phyloP scores from a whole-genome alignment of 2,113 vertebrate species.

The Larimichthys polyactis region DNA sequence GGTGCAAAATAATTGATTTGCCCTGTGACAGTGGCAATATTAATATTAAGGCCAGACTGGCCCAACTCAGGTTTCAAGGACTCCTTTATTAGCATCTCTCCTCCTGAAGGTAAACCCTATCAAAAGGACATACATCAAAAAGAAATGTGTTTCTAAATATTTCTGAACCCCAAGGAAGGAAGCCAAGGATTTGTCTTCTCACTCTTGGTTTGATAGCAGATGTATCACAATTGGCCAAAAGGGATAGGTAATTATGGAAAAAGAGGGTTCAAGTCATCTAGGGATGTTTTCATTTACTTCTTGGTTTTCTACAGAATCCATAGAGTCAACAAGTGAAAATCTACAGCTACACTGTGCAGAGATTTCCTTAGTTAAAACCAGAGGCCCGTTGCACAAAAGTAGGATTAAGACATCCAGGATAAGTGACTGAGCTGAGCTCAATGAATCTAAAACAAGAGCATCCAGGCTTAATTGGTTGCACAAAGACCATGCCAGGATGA shows the following conservation, averaged over 20 bases:
- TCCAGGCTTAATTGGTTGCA: too few relatives aligned
- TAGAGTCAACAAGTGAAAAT: conserved; percentile 56
- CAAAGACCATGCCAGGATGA: too few relatives aligned
- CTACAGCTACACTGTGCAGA: conserved; percentile 49
- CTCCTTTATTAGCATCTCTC: conserved; percentile 66
- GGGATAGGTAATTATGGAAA: conserved; percentile 42
- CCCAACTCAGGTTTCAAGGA: conserved; percentile 71
- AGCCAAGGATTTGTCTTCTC: conserved; percentile 53
- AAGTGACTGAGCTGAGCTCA: too few relatives aligned
- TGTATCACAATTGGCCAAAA: conserved; percentile 8
- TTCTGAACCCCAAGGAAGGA: conserved; percentile 47
- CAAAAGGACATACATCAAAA: conserved; percentile 52
- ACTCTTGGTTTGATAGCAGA: conserved; percentile 25
- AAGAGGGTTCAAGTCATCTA: conserved; percentile 12
- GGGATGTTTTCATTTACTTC: conserved; percentile 44
- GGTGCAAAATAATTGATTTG: conserved; percentile 62
- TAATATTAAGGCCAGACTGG: conserved; percentile 50
- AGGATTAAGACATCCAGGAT: too few relatives aligned
- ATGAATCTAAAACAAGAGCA: too few relatives aligned
- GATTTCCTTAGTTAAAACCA: conserved; percentile 34
- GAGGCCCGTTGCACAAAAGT: too few relatives aligned
- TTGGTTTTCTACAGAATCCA: conserved; percentile 36
- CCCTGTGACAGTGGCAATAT: conserved; percentile 32
- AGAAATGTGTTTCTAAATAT: conserved; percentile 49
- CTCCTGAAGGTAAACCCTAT: conserved; percentile 52